Evolutionary conservation across 1,140 invertebrate species (phyloP).

Genomic region (Akabosia matsudoensis): DNA sequence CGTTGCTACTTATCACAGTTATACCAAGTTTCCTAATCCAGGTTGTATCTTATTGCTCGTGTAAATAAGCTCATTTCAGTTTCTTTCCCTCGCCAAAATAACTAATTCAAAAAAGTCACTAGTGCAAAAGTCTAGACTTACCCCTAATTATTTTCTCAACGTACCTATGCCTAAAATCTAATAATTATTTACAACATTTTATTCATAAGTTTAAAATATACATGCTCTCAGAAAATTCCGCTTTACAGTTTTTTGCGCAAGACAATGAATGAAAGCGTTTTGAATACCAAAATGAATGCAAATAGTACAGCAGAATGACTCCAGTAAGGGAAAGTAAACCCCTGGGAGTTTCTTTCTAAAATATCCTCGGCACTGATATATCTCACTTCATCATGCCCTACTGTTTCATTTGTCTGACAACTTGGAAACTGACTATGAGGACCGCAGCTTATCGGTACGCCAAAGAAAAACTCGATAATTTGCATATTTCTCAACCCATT

Average conservation of each 20-base stretch:
- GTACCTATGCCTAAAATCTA: neutral
- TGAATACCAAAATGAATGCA: slow-evolving; percentile 16
- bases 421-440: neutral
- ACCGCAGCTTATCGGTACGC: slow-evolving; percentile 62
- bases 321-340: slow-evolving; percentile 27
- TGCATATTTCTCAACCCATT: slow-evolving; percentile 84
- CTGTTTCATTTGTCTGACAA: neutral
- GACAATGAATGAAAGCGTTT: slow-evolving; percentile 14
- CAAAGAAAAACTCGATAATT: slow-evolving; percentile 73
- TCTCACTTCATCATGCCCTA: neutral
- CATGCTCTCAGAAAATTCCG: neutral
- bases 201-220: neutral
- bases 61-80: too few relatives aligned
- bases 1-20: too few relatives aligned
- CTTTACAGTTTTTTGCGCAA: neutral
- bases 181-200: neutral
- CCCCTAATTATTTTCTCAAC: too few relatives aligned
- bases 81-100: too few relatives aligned
- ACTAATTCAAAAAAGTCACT: too few relatives aligned
- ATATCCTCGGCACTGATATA: slow-evolving; percentile 21
- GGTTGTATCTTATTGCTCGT: too few relatives aligned
- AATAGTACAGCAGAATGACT: slow-evolving; percentile 28
- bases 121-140: too few relatives aligned
- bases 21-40: too few relatives aligned
- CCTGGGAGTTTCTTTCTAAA: neutral